A percentile compares a stretch with the other conserved stretches of the same genome.
Evolutionary conservation across 2,797 vertebrate genomes (phyloP).

Genomic region (Bucorvus abyssinicus): DNA sequence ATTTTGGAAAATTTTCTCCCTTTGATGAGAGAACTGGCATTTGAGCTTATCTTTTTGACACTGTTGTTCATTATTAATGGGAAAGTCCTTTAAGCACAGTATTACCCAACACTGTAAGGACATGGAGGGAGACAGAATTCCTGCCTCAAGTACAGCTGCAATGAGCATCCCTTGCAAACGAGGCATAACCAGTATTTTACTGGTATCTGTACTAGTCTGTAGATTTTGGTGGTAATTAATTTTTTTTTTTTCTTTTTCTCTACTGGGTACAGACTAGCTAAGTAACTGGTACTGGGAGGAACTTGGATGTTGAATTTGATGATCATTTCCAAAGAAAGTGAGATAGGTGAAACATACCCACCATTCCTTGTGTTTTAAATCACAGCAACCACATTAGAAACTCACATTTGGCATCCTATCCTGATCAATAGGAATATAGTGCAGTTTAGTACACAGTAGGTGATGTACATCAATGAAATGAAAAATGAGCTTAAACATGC

Average conservation of each 20-base stretch:
- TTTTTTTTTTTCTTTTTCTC: not conserved
- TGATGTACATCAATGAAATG: not conserved
- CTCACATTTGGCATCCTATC: not conserved
- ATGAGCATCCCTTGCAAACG: not conserved
- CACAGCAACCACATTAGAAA: not conserved
- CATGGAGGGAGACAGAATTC: not conserved
- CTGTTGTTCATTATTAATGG: not conserved
- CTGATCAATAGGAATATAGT: not conserved
- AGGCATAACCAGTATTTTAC: conserved; percentile 7
- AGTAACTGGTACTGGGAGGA: not conserved
- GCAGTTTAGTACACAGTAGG: not conserved
- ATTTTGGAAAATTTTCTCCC: not conserved
- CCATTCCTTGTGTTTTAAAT: not conserved
- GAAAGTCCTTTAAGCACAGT: not conserved
- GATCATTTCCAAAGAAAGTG: not conserved
- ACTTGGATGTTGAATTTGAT: not conserved
- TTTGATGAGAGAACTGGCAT: not conserved
- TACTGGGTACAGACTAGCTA: not conserved
- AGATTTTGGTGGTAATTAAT: not conserved
- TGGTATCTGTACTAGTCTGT: not conserved
- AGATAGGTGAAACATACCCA: not conserved
- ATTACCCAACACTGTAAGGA: not conserved
- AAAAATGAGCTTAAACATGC: not conserved
- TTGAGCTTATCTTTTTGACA: not conserved
- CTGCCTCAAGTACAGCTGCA: not conserved